phyloP scores from a whole-genome alignment of 2,888 invertebrate genomes.

The Microplitis manilae region DNA sequence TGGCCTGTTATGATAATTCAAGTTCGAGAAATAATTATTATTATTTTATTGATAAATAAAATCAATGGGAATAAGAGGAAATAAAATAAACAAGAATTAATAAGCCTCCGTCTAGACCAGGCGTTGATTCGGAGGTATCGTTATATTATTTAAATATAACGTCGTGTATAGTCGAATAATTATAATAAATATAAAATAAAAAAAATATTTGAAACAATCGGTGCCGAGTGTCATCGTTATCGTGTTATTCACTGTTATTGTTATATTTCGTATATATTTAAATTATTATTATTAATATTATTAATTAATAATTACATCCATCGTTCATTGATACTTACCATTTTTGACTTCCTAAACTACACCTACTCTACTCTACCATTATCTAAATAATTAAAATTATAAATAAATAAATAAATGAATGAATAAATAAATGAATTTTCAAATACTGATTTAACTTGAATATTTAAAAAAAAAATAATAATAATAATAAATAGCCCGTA shows the following conservation, averaged over 20 bases:
- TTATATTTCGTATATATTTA: conserved; percentile 43
- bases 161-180: conserved; percentile 41
- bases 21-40: conserved; percentile 21
- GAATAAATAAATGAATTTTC: conserved; percentile 15
- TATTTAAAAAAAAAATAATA: background rate
- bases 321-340: conserved; percentile 40
- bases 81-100: no score
- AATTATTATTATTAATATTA: conserved; percentile 44
- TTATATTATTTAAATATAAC: conserved; percentile 26
- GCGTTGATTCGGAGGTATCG: conserved; percentile 36
- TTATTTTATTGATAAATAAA: background rate
- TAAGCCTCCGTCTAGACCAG: conserved; percentile 36
- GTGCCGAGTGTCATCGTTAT: conserved; percentile 39
- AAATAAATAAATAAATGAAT: background rate
- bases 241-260: conserved; percentile 45
- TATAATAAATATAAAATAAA: background rate
- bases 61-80: background rate
- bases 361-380: conserved; percentile 22
- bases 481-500: conserved; percentile 4
- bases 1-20: conserved; percentile 39
- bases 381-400: conserved; percentile 15
- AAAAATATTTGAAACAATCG: conserved; percentile 19
- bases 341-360: conserved; percentile 22
- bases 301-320: conserved; percentile 31
- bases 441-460: conserved; percentile 2